Evolutionary conservation across 2,888 invertebrate genomes (phyloP).

Genomic region (Pristionchus exspectatus): DNA sequence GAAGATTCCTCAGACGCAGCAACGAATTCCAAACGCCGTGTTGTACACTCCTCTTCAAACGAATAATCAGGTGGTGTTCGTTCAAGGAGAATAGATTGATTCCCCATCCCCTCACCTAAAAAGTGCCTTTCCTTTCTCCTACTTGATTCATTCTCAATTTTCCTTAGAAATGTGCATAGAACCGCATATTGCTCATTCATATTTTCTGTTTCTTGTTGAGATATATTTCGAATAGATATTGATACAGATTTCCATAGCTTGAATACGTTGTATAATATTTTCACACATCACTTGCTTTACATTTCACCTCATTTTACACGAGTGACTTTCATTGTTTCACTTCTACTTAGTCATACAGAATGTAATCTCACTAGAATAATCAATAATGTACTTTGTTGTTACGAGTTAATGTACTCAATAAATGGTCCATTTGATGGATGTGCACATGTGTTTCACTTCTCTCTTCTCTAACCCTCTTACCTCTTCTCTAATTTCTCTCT

Average conservation of each 20-base stretch:
- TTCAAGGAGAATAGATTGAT: neutral
- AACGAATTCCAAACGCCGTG: neutral
- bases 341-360: constrained; percentile 40
- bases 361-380: constrained; percentile 20
- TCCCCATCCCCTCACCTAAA: neutral
- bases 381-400: constrained; percentile 8
- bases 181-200: neutral
- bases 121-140: neutral
- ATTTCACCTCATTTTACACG: neutral
- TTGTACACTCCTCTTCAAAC: neutral
- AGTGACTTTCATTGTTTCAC: constrained; percentile 2
- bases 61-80: neutral
- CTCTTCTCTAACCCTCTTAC: neutral
- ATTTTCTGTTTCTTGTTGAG: neutral
- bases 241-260: constrained; percentile 20
- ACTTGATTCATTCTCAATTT: neutral
- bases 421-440: neutral
- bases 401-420: constrained; percentile 44
- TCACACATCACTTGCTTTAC: constrained; percentile 17
- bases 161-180: constrained; percentile 20
- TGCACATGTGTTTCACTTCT: neutral
- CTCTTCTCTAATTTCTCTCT: constrained; percentile 43
- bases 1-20: neutral
- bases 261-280: constrained; percentile 18
- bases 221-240: constrained; percentile 4